Evolutionary conservation across 2,113 vertebrate species (phyloP), one percentile per base, ranked within the genome.

Genomic region (Piprites chloris): DNA sequence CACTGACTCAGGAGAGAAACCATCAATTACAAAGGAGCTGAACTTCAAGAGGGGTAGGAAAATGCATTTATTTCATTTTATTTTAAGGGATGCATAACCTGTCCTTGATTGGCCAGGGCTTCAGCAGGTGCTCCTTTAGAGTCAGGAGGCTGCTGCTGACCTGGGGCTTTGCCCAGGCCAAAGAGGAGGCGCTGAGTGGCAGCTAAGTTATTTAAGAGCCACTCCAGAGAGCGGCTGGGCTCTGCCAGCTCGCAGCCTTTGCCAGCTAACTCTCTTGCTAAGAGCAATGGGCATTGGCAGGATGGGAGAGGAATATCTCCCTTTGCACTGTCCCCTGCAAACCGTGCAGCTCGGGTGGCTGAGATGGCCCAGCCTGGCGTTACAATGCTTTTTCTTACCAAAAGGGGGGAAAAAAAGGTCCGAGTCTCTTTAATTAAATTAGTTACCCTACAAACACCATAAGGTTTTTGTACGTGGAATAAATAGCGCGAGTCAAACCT

Each of bases 381-480:
- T 68, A 81, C 42, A 50, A 89, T 71, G 88, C 32, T 77, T 89
- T 90, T 89, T 90, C 67, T 84, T 84, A 84, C 49, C 4, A 18
- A 81, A 68, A 37, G 33, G 12, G 22, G 19, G 69, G 24, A 71
- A 52, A 69, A 82, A 95, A 84, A 75, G 4, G 56, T 94, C 97
- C 89, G 94, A 96, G 97, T 96, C 95, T 97, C 95, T 98, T 95
- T 97, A 98, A 98, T 98, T 98, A 98, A 98, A 98, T 98, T 98
- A 97, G 90, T 97, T 96, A 97, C 95, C 85, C 90, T 97, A 97
- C 95, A 98, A 98, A 98, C 97, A 98, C 98, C 97, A 98, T 98
- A 98, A 97, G 98, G 97, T 97, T 98, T 98, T 98, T 79, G 93
- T 97, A 98, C 95, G 97, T 39, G 76, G 95, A 98, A 98, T 98